These are phyloP conservation scores for Chloroceryle amazona DNA, from an alignment of 2,797 vertebrate genomes.

Conservation along the genomic window DNA sequence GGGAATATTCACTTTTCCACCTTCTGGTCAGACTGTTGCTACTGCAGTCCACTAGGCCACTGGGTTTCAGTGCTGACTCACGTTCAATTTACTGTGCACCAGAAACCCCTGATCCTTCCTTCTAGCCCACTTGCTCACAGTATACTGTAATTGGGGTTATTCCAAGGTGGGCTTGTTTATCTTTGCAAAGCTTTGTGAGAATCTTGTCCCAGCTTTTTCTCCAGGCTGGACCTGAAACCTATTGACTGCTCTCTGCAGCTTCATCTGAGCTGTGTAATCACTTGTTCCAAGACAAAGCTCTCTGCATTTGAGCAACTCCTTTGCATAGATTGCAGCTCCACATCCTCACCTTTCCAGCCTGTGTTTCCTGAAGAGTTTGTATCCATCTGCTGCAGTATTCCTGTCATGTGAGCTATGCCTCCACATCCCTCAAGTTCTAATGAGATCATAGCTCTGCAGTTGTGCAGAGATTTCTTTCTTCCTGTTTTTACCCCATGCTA, in stretches of 20 bases:
- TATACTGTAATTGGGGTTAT: neutral
- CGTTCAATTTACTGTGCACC: neutral
- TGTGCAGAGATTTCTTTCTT: neutral
- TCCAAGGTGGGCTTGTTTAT: fast-evolving
- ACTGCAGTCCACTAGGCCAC: neutral
- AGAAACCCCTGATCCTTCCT: neutral
- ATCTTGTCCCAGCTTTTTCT: neutral
- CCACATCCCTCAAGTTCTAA: neutral
- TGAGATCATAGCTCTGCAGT: neutral
- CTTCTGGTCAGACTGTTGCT: neutral
- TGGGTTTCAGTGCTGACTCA: neutral
- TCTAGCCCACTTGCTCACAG: neutral
- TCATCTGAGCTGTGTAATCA: neutral
- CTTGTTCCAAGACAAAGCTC: neutral
- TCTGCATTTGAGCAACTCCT: neutral
- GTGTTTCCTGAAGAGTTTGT: neutral
- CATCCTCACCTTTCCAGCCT: neutral
- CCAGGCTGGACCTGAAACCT: neutral
- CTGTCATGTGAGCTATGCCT: neutral
- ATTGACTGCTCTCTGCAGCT: neutral
- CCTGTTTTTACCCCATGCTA: neutral
- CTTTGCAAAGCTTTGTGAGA: neutral
- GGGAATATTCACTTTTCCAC: neutral
- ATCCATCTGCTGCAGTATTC: neutral
- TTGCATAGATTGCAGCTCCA: neutral